These are phyloP conservation scores for Pitangus sulphuratus DNA, from an alignment of 2,797 vertebrate species.

Conservation along the genomic window DNA sequence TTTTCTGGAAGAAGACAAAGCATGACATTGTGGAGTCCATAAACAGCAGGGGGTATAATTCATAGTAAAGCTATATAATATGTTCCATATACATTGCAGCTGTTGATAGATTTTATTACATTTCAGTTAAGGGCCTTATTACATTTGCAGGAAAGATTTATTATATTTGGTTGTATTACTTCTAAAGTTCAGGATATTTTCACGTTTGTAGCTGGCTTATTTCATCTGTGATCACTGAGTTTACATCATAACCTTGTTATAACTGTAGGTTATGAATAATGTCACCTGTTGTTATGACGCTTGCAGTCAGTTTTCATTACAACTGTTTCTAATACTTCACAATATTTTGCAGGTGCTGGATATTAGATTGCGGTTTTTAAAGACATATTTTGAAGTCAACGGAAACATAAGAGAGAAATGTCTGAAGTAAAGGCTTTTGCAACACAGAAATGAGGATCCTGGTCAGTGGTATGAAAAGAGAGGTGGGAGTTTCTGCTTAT, in stretches of 20 bases:
- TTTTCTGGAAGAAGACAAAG: slow-evolving; percentile 75
- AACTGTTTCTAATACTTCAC: slow-evolving; percentile 65
- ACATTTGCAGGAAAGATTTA: slow-evolving; percentile 78
- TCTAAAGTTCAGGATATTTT: slow-evolving; percentile 76
- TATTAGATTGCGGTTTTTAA: slow-evolving; percentile 66
- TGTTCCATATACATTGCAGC: slow-evolving; percentile 78
- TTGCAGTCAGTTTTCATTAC: slow-evolving; percentile 77
- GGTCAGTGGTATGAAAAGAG: neutral
- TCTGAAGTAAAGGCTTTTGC: slow-evolving; percentile 34
- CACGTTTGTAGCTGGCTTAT: slow-evolving; percentile 76
- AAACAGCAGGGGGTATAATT: slow-evolving; percentile 75
- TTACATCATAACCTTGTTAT: slow-evolving; percentile 71
- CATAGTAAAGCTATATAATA: slow-evolving; percentile 78
- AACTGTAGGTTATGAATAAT: slow-evolving; percentile 72
- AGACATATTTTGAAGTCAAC: slow-evolving; percentile 61
- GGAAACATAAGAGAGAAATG: slow-evolving; percentile 36
- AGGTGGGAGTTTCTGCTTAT: neutral
- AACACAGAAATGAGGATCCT: neutral
- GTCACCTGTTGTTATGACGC: slow-evolving; percentile 78
- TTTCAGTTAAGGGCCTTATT: slow-evolving; percentile 76
- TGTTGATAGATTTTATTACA: slow-evolving; percentile 82
- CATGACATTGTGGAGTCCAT: slow-evolving; percentile 73
- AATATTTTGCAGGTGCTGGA: slow-evolving; percentile 73
- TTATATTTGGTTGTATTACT: slow-evolving; percentile 77
- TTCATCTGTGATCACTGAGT: slow-evolving; percentile 68